phyloP scores from a whole-genome alignment of 2,113 vertebrate genomes.

The Tautogolabrus adspersus region DNA sequence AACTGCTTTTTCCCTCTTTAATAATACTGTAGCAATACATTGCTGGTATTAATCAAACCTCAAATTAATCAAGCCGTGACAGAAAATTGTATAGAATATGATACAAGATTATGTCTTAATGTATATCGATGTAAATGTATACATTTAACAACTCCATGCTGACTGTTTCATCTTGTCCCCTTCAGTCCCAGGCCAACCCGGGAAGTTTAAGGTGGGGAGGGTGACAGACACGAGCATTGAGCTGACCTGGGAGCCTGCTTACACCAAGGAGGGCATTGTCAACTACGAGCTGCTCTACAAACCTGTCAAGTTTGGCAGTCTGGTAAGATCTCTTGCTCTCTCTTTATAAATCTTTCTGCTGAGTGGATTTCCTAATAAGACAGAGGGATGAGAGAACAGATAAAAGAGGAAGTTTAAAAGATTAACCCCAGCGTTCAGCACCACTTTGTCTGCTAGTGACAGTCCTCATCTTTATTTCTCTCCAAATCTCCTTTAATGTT shows the following conservation, averaged over 20 bases:
- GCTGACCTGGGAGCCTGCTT: constrained; percentile 91
- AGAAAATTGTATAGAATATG: too few species aligned
- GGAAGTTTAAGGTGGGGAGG: constrained; percentile 92
- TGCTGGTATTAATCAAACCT: too few species aligned
- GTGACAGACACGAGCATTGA: constrained; percentile 93
- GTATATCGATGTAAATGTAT: not conserved
- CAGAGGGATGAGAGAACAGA: constrained; percentile 28
- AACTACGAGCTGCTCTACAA: constrained; percentile 95
- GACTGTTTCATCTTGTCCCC: constrained; percentile 22
- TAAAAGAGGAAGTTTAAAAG: constrained; percentile 47
- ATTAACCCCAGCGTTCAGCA: constrained; percentile 33
- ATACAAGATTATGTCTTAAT: too few species aligned
- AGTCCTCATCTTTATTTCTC: constrained; percentile 20
- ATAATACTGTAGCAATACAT: too few species aligned
- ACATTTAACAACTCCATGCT: not conserved
- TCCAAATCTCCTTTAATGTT: constrained; percentile 32
- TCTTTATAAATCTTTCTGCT: constrained; percentile 25
- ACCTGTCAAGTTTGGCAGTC: constrained; percentile 87
- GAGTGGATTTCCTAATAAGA: constrained; percentile 33
- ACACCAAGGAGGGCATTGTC: constrained; percentile 92
- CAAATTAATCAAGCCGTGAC: too few species aligned
- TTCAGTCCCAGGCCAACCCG: constrained; percentile 94
- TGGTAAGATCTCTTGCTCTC: constrained; percentile 82
- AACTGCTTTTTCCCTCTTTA: too few species aligned
- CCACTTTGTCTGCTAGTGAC: constrained; percentile 27